A percentile compares a stretch with the other conserved stretches of the same genome.
Conservation (phyloP, 2,888 invertebrate genomes). For the Hoplodrina blanda region DNA sequence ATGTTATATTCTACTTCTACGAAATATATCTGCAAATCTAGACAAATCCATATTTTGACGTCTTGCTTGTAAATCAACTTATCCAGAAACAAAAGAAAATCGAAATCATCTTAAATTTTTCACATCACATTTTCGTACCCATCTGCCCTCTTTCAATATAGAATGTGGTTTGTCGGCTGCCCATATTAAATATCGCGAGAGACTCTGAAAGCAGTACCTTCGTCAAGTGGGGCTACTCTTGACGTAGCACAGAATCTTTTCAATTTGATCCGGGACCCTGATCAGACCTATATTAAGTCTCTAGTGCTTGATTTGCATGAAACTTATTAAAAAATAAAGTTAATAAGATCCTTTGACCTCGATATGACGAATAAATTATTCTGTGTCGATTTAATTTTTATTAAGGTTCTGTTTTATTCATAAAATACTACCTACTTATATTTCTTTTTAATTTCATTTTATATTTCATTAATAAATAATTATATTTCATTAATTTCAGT, state of each 20-base stretch:
- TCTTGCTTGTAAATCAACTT: neutral
- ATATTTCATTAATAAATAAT: too few relatives aligned
- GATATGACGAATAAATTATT: slow-evolving; percentile 75
- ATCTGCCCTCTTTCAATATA: slow-evolving; percentile 72
- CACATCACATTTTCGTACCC: slow-evolving; percentile 26
- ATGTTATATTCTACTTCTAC: too few relatives aligned
- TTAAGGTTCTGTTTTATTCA: slow-evolving; percentile 3
- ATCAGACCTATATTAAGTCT: slow-evolving; percentile 85
- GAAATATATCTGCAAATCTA: too few relatives aligned
- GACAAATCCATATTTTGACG: too few relatives aligned
- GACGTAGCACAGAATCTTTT: slow-evolving; percentile 83
- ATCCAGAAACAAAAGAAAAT: slow-evolving; percentile 10
- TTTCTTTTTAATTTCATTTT: too few relatives aligned
- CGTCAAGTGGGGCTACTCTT: slow-evolving; percentile 85
- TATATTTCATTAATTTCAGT: too few relatives aligned
- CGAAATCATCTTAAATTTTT: slow-evolving; percentile 19
- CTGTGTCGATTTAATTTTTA: slow-evolving; percentile 56
- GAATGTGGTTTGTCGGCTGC: slow-evolving; percentile 80
- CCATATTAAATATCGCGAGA: slow-evolving; percentile 79
- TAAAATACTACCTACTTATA: too few relatives aligned
- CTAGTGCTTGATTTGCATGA: slow-evolving; percentile 85
- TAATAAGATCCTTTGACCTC: slow-evolving; percentile 68
- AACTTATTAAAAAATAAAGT: slow-evolving; percentile 86
- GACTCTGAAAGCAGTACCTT: slow-evolving; percentile 83
- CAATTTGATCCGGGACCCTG: slow-evolving; percentile 82